Evolutionary conservation across 2,113 vertebrate species (phyloP).

Genomic region (Ailurus styani): DNA sequence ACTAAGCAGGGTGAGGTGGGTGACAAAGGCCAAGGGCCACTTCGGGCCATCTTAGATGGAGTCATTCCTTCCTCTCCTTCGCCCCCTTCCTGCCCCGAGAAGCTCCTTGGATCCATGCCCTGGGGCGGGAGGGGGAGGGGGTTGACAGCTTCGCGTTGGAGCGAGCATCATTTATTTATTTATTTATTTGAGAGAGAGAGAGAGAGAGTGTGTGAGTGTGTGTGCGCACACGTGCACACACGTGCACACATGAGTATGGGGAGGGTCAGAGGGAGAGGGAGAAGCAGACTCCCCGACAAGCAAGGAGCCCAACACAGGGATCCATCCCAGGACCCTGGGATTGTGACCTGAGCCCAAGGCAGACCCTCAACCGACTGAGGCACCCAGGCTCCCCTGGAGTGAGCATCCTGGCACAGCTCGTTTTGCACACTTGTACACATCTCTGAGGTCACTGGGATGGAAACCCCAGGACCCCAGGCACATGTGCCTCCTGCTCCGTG

Average conservation of each 20-base stretch:
- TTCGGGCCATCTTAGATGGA: neutral
- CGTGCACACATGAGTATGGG: too few species aligned
- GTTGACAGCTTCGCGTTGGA: neutral
- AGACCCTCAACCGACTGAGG: neutral
- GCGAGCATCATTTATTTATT: neutral
- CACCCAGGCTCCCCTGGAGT: neutral
- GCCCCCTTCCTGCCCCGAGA: neutral
- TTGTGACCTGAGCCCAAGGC: neutral
- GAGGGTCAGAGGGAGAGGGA: too few species aligned
- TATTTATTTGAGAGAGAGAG: neutral
- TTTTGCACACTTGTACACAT: neutral
- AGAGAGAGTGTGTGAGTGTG: too few species aligned
- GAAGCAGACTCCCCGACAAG: neutral
- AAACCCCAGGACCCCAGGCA: neutral
- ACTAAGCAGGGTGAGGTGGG: neutral
- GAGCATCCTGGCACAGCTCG: neutral
- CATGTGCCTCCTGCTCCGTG: neutral
- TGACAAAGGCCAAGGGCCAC: neutral
- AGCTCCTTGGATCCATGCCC: neutral
- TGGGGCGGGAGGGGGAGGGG: neutral
- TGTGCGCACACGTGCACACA: rapidly evolving
- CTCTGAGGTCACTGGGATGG: too few species aligned
- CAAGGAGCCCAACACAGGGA: neutral
- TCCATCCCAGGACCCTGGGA: neutral
- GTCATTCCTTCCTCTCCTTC: neutral